Evolutionary conservation across 2,113 vertebrate genomes (phyloP).

Genomic region (Brachionichthys hirsutus): DNA sequence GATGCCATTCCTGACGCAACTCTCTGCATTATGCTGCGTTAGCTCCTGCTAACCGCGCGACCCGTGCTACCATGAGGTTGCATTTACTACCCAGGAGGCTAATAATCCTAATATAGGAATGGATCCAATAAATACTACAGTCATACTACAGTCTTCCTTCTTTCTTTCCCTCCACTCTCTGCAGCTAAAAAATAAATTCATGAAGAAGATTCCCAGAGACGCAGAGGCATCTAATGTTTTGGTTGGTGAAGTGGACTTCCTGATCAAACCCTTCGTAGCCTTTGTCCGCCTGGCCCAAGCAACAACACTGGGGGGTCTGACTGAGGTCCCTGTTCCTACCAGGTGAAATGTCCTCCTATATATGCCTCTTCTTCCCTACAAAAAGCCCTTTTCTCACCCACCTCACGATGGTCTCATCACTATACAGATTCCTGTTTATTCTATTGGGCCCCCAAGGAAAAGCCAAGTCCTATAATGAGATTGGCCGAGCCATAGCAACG

Average conservation of each 20-base stretch:
- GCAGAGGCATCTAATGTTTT: slow-evolving; percentile 96
- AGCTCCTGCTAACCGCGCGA: no score
- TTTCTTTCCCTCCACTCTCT: slow-evolving; percentile 1
- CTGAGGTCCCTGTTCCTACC: slow-evolving; percentile 95
- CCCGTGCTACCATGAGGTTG: no score
- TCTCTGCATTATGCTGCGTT: no score
- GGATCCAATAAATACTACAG: no score
- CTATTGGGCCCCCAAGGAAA: slow-evolving; percentile 91
- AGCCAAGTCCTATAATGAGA: slow-evolving; percentile 95
- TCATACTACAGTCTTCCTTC: not conserved
- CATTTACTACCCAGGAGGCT: no score
- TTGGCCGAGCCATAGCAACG: slow-evolving; percentile 93
- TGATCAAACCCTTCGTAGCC: slow-evolving; percentile 94
- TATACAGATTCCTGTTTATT: slow-evolving; percentile 93
- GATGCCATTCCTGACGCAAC: no score
- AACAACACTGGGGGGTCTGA: slow-evolving; percentile 91
- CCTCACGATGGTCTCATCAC: slow-evolving; percentile 12
- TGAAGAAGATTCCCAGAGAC: slow-evolving; percentile 98
- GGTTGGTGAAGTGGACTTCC: slow-evolving; percentile 95
- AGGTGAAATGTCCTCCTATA: slow-evolving; percentile 74
- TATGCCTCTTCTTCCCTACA: no score
- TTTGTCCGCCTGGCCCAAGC: slow-evolving; percentile 93
- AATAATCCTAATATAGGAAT: no score
- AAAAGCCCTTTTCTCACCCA: not conserved
- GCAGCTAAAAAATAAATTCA: slow-evolving; percentile 97